Conservation (phyloP, 1,140 invertebrate species). For the Sminthurinus signatus region DNA sequence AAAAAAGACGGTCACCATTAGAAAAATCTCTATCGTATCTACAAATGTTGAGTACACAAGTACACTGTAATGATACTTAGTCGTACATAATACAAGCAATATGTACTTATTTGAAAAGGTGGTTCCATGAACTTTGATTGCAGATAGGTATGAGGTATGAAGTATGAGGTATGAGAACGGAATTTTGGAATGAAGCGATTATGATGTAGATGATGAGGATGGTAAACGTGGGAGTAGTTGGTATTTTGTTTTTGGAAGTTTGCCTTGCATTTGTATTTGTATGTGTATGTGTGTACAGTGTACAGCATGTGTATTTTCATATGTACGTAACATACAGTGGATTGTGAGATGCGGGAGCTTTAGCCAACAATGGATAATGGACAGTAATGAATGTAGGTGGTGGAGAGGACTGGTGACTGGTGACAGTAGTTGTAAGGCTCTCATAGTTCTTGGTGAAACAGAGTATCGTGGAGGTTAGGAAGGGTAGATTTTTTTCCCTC, state of each 20-base stretch:
- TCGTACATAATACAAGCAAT: background rate
- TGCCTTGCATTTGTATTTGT: too few species aligned
- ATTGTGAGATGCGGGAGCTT: background rate
- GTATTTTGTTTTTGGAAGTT: too few species aligned
- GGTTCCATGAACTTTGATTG: background rate
- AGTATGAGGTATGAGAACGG: too few species aligned
- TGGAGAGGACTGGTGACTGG: constrained; percentile 6
- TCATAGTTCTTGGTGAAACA: constrained; percentile 23
- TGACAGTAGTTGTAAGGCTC: constrained; percentile 10
- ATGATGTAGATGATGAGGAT: background rate
- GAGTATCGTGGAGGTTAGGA: constrained; percentile 21
- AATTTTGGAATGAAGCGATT: background rate
- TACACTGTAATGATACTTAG: too few species aligned
- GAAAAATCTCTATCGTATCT: too few species aligned
- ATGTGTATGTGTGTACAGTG: too few species aligned
- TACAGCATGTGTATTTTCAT: too few species aligned
- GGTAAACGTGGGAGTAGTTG: constrained; percentile 5
- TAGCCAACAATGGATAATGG: constrained; percentile 18
- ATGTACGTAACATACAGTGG: background rate
- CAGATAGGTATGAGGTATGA: too few species aligned
- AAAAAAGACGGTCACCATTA: too few species aligned
- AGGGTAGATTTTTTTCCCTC: constrained; percentile 23
- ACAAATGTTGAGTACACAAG: too few species aligned
- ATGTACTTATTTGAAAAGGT: background rate
- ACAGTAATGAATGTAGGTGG: constrained; percentile 13